Conservation (phyloP, 2,113 vertebrate species). For the Lophochroa leadbeateri region DNA sequence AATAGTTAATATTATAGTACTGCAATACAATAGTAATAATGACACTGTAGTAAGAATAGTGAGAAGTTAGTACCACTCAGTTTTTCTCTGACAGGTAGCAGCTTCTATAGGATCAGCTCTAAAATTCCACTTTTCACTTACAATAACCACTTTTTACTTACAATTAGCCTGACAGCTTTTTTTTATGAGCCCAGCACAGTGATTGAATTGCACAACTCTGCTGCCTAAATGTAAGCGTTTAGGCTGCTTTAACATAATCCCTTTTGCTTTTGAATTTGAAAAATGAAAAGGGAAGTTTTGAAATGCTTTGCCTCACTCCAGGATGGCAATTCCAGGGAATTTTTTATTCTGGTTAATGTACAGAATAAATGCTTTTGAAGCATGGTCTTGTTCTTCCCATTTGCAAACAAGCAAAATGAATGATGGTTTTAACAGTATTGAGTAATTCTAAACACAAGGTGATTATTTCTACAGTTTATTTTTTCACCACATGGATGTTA, state of each 20-base stretch:
- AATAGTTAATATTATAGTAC: background rate
- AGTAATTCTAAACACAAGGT: background rate
- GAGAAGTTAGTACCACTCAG: background rate
- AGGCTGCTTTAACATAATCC: background rate
- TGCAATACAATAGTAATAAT: background rate
- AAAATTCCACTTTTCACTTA: background rate
- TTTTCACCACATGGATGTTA: background rate
- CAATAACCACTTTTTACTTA: background rate
- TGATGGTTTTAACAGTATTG: background rate
- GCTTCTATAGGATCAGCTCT: background rate
- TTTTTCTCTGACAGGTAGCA: background rate
- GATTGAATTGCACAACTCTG: background rate
- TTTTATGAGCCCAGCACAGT: background rate
- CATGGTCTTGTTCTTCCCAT: background rate
- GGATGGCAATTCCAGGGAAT: background rate
- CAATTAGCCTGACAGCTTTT: background rate
- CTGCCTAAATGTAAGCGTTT: background rate
- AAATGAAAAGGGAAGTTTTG: background rate
- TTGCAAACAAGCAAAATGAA: background rate
- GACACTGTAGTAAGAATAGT: background rate
- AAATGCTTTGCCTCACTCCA: background rate
- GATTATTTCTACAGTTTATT: slow-evolving; percentile 42
- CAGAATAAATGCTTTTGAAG: background rate
- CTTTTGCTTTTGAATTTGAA: background rate
- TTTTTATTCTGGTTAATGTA: background rate